Evolutionary conservation across 1,140 invertebrate species (phyloP).

Genomic region (Drosophila pachea): DNA sequence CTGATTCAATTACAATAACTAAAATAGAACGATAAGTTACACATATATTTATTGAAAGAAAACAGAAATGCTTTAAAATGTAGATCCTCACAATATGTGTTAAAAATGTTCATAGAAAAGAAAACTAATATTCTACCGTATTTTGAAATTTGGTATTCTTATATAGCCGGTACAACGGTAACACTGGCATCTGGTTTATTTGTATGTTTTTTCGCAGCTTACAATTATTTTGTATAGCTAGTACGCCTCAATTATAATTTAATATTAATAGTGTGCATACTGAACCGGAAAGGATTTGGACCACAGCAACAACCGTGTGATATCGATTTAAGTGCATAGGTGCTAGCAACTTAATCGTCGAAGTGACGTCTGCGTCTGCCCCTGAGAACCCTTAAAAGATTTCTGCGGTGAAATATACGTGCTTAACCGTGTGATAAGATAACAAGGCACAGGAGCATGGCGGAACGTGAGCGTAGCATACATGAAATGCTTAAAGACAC

Average conservation of each 20-base stretch:
- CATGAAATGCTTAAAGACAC: constrained; percentile 93
- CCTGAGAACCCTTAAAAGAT: constrained; percentile 32
- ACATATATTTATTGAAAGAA: too few relatives aligned
- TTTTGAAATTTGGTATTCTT: constrained; percentile 24
- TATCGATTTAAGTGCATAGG: constrained; percentile 18
- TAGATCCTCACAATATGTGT: too few relatives aligned
- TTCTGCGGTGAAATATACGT: constrained; percentile 39
- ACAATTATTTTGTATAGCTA: constrained; percentile 23
- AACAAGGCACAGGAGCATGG: constrained; percentile 36
- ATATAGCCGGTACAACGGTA: constrained; percentile 12
- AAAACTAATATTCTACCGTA: too few relatives aligned
- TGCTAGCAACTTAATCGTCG: not conserved
- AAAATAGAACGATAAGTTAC: too few relatives aligned
- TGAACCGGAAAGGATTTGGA: not conserved
- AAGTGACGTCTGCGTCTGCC: constrained; percentile 1
- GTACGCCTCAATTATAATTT: constrained; percentile 8
- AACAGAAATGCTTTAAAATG: too few relatives aligned
- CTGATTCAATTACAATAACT: too few relatives aligned
- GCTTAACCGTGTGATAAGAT: constrained; percentile 16
- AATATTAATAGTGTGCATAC: not conserved
- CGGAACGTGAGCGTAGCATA: constrained; percentile 85
- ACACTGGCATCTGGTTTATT: constrained; percentile 26
- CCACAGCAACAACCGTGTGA: constrained; percentile 8
- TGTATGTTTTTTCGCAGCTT: constrained; percentile 33
- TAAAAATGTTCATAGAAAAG: too few relatives aligned